phyloP scores from a whole-genome alignment of 1,140 invertebrate genomes.

The Drosophila littoralis region DNA sequence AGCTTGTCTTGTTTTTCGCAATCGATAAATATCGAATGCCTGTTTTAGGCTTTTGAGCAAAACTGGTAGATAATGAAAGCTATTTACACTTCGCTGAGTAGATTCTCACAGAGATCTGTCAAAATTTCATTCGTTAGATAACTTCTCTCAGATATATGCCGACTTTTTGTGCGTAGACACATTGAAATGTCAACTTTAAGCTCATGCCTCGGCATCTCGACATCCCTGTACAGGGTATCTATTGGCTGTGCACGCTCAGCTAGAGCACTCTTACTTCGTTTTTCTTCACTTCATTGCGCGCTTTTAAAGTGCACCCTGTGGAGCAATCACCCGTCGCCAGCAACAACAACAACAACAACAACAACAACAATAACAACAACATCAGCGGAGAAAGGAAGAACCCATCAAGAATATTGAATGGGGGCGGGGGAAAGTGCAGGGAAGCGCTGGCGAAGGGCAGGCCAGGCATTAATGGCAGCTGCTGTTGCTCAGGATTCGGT shows the following conservation, averaged over 20 bases:
- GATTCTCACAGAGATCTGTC: too few relatives aligned
- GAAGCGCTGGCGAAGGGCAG: slow-evolving; percentile 17
- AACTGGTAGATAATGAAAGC: too few relatives aligned
- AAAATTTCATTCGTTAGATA: too few relatives aligned
- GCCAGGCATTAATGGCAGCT: slow-evolving; percentile 76
- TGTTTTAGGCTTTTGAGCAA: too few relatives aligned
- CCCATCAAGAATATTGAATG: slow-evolving; percentile 63
- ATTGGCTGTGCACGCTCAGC: too few relatives aligned
- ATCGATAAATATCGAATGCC: too few relatives aligned
- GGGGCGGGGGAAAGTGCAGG: slow-evolving; percentile 8
- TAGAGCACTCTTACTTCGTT: slow-evolving; percentile 2
- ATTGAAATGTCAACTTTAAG: too few relatives aligned
- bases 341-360: slow-evolving; percentile 51
- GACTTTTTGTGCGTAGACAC: too few relatives aligned
- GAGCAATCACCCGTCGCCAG: slow-evolving; percentile 79
- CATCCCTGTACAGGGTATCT: background rate
- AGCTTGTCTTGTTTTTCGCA: too few relatives aligned
- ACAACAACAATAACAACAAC: slow-evolving; percentile 36
- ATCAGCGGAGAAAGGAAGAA: slow-evolving; percentile 12
- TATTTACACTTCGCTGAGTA: too few relatives aligned
- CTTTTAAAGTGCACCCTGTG: slow-evolving; percentile 77
- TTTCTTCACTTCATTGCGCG: slow-evolving; percentile 33
- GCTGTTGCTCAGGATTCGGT: slow-evolving; percentile 43
- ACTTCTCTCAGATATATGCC: too few relatives aligned
- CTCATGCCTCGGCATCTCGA: background rate